A percentile compares a stretch with the other conserved stretches of the same genome.
Evolutionary conservation across 2,888 invertebrate genomes (phyloP).

Genomic region (Drosophila imparisetae): DNA sequence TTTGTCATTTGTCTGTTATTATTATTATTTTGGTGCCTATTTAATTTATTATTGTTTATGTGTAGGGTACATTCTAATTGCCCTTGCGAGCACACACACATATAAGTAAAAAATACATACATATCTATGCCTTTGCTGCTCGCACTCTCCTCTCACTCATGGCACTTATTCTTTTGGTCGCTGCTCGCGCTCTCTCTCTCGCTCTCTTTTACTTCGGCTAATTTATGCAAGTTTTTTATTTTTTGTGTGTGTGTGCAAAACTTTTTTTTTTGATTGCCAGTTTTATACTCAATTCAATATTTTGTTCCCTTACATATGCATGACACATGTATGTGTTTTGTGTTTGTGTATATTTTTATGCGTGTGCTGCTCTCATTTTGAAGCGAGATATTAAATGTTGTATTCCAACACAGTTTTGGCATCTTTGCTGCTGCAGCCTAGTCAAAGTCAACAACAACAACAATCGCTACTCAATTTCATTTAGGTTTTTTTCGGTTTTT

Average conservation of each 20-base stretch:
- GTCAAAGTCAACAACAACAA: slow-evolving; percentile 40
- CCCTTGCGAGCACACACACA: slow-evolving; percentile 30
- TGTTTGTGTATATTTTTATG: slow-evolving; percentile 23
- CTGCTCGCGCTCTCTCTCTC: slow-evolving; percentile 30
- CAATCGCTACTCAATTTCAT: slow-evolving; percentile 49
- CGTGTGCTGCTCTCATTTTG: slow-evolving; percentile 45
- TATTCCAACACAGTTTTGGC: slow-evolving; percentile 42
- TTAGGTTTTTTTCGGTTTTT: slow-evolving; percentile 44
- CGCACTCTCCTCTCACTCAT: slow-evolving; percentile 27
- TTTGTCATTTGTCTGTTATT: slow-evolving; percentile 27
- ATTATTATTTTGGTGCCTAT: slow-evolving; percentile 32
- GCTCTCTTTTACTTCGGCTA: slow-evolving; percentile 49
- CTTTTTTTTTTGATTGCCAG: slow-evolving; percentile 64
- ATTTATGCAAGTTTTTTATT: slow-evolving; percentile 63
- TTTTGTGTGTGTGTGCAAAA: slow-evolving; percentile 49
- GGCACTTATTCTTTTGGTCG: slow-evolving; percentile 40
- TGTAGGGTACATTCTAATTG: slow-evolving; percentile 51
- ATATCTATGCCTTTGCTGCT: slow-evolving; percentile 40
- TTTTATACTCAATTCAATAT: slow-evolving; percentile 56
- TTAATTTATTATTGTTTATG: slow-evolving; percentile 44
- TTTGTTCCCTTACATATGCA: slow-evolving; percentile 23
- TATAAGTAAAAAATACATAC: slow-evolving; percentile 11
- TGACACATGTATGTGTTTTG: slow-evolving; percentile 5
- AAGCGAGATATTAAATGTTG: slow-evolving; percentile 41
- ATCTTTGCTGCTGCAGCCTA: slow-evolving; percentile 42